Percentiles rank a stretch among this genome's conserved stretches.
These are phyloP conservation scores for Ceratoteleas bidentatus DNA, from an alignment of 1,140 invertebrate species.

Conservation along the genomic window DNA sequence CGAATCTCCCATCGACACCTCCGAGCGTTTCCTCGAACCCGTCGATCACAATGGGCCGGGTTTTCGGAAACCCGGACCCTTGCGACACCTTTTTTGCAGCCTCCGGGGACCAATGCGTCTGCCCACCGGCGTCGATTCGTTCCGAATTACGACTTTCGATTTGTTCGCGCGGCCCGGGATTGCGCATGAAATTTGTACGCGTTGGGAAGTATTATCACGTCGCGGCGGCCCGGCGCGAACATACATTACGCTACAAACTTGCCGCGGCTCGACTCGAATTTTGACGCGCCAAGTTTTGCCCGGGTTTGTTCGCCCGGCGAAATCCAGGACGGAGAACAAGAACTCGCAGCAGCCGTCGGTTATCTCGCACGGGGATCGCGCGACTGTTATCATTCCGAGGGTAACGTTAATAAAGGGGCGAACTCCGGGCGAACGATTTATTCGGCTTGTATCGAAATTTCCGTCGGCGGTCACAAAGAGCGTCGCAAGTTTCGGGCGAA, in stretches of 20 bases:
- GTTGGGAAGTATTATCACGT: constrained; percentile 33
- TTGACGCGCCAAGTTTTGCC: constrained; percentile 7
- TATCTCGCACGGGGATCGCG: constrained; percentile 25
- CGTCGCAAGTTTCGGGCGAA: constrained; percentile 40
- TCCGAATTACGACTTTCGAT: constrained; percentile 55
- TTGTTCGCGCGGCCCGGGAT: constrained; percentile 40
- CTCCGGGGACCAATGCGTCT: constrained; percentile 32
- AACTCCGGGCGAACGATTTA: constrained; percentile 40
- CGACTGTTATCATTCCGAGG: constrained; percentile 46
- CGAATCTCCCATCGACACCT: constrained; percentile 15
- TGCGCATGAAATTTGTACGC: constrained; percentile 38
- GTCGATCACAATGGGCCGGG: constrained; percentile 6
- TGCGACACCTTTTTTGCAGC: constrained; percentile 7
- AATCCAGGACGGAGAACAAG: no score
- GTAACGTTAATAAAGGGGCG: constrained; percentile 28
- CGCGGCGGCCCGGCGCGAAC: constrained; percentile 3
- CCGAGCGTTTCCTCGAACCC: constrained; percentile 13
- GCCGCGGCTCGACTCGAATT: constrained; percentile 19
- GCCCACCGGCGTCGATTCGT: constrained; percentile 38
- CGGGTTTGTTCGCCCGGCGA: constrained; percentile 14
- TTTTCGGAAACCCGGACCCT: constrained; percentile 34
- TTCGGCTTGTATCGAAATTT: constrained; percentile 20
- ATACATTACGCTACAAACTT: constrained; percentile 52
- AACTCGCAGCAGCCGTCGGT: neutral
- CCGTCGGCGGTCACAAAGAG: constrained; percentile 50